Conservation (phyloP, 2,888 invertebrate species). For the Aleiodes alternator region DNA sequence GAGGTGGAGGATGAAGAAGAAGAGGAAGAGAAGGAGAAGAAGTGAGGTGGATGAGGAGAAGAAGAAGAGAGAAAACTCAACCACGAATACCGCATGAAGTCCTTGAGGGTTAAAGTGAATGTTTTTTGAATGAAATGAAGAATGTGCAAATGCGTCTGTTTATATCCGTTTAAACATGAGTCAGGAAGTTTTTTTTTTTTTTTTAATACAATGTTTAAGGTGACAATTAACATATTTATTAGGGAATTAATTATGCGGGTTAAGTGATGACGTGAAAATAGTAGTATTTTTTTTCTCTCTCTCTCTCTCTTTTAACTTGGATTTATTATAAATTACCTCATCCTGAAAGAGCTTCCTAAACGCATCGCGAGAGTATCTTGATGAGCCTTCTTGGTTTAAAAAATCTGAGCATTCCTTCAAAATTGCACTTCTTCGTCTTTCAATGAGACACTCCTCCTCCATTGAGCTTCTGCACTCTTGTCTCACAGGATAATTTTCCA, state of each 20-base stretch:
- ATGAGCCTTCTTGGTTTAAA: slow-evolving; percentile 79
- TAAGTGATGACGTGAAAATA: too few relatives aligned
- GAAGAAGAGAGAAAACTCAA: background rate
- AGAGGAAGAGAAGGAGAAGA: too few relatives aligned
- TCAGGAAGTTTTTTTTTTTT: too few relatives aligned
- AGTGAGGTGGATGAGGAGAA: too few relatives aligned
- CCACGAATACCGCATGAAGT: slow-evolving; percentile 27
- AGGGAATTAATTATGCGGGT: too few relatives aligned
- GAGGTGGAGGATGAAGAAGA: background rate
- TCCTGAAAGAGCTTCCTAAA: slow-evolving; percentile 82
- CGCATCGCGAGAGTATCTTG: slow-evolving; percentile 80
- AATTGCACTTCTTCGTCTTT: slow-evolving; percentile 79
- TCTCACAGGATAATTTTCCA: slow-evolving; percentile 57
- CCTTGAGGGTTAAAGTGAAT: slow-evolving; percentile 25
- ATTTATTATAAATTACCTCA: slow-evolving; percentile 78
- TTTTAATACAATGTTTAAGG: too few relatives aligned
- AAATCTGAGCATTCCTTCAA: slow-evolving; percentile 82
- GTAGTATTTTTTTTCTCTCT: too few relatives aligned
- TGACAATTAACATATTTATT: too few relatives aligned
- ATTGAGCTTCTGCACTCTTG: slow-evolving; percentile 79
- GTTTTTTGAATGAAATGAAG: slow-evolving; percentile 11
- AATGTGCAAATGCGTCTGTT: background rate
- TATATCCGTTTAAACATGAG: too few relatives aligned
- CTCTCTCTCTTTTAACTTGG: background rate
- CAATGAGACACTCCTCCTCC: slow-evolving; percentile 83